These are phyloP conservation scores for Myathropa florea DNA, from an alignment of 2,888 invertebrate genomes.

Conservation along the genomic window DNA sequence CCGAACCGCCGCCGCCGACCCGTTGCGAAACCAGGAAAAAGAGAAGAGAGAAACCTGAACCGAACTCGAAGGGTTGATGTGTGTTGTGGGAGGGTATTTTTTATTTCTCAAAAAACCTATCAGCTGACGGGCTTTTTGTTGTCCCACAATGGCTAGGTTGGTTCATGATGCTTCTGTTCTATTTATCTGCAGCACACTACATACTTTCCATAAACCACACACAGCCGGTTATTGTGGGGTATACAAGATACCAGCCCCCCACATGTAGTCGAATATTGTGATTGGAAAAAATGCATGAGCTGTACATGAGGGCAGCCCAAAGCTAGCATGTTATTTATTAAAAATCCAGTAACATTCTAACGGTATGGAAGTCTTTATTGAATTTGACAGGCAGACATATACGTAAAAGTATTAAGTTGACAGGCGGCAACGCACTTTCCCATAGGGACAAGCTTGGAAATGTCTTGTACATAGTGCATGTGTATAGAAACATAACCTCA, in stretches of 20 bases:
- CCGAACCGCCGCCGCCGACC: background rate
- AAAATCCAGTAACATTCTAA: background rate
- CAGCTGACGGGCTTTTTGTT: slow-evolving; percentile 45
- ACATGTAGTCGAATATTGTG: background rate
- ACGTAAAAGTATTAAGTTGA: background rate
- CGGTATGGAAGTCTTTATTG: background rate
- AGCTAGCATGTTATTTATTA: background rate
- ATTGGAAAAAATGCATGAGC: background rate
- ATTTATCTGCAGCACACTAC: slow-evolving; percentile 9
- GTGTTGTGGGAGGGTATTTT: background rate
- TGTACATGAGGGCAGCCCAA: background rate
- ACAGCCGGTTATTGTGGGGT: background rate
- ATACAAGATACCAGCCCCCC: background rate
- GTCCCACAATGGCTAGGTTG: background rate
- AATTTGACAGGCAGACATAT: background rate
- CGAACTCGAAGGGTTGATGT: slow-evolving; percentile 7
- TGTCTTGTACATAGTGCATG: background rate
- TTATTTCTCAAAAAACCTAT: slow-evolving; percentile 12
- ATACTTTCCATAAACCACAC: background rate
- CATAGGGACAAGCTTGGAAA: background rate
- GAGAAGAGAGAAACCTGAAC: background rate
- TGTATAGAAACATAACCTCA: background rate
- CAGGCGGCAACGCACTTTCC: background rate
- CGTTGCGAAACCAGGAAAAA: background rate
- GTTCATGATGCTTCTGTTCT: slow-evolving; percentile 1